Base-by-base conservation (phyloP, 1,140 invertebrate genomes). In the Drosophila yakuba region DNA sequence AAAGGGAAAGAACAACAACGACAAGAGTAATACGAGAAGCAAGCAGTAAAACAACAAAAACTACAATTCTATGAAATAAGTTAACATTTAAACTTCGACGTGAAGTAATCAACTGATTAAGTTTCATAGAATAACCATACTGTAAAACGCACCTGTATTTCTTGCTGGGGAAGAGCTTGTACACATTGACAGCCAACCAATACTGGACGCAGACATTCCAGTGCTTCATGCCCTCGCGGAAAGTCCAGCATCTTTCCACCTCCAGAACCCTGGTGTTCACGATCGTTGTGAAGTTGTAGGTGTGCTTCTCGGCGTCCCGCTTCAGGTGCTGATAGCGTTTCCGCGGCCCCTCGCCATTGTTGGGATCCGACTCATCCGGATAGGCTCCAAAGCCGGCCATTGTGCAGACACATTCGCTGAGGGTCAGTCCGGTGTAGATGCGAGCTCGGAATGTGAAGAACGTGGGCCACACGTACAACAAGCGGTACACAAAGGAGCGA, bases 161-260 rank as follows among this genome's bases (percentile, higher is more conserved):
- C 51, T 96, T 97, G 17, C 94, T 92, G 2, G 97, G 96, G 77
- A 97, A 96, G 75, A 96, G 93, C 79, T 96, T 97, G 90, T 98
- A 98, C 2, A 99, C 95, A 88, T 96, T 96, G 38, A 95, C 95
- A 10, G 97, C 97, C 77, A 99, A 94, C 98, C 98, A 99, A 92
- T 97, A 99, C 89, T 99, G 98, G 4, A 99, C 96, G 39, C 96
- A 97, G 76, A 96, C 97, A 92, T 99, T 99, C 98, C 98, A 99
- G 14, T 96, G 94, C 89, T 96, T 96, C 95, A 99, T 97, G 3
- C 96, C 97, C 51, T 95, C 95, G 45, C 97, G 94, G 12, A 98
- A 94, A 1, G 96, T 97, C 10, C 95, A 94, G 44, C 95, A 95
- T 57, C 95, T 95, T 82, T 98, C 97, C 73, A 96, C 95, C 23